Evolutionary conservation across 1,140 invertebrate species (phyloP).

Genomic region (Sycophaga agraensis): DNA sequence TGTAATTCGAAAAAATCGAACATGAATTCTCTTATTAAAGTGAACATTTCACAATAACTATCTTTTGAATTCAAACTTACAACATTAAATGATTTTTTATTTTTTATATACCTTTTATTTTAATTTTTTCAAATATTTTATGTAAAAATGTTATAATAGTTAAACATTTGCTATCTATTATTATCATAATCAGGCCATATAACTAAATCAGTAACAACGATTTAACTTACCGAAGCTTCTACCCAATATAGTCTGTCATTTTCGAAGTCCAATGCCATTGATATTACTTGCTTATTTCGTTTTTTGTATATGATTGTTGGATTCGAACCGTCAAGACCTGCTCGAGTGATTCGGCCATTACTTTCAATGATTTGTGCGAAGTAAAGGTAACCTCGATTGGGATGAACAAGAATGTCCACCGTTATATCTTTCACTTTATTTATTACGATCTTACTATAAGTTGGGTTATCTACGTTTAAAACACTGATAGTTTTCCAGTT

Average conservation of each 20-base stretch:
- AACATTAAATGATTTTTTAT: no score
- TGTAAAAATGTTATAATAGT: no score
- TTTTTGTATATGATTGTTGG: background rate
- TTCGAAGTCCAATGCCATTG: background rate
- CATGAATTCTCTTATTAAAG: no score
- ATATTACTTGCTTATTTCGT: background rate
- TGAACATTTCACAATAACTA: no score
- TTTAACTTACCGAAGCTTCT: background rate
- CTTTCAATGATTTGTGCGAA: background rate
- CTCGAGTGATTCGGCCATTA: background rate
- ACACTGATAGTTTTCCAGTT: conserved; percentile 5
- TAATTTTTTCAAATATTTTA: no score
- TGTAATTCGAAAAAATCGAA: no score
- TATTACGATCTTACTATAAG: conserved; percentile 18
- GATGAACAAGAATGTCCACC: background rate
- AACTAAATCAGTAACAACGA: background rate
- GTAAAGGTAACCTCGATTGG: conserved; percentile 8
- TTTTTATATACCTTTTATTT: no score
- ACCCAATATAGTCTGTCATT: conserved; percentile 13
- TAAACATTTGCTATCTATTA: no score
- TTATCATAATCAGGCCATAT: background rate
- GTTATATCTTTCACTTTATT: background rate
- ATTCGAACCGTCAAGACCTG: background rate
- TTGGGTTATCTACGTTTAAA: background rate
- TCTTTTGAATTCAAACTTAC: no score